Evolutionary conservation across 1,140 invertebrate species (phyloP).

Genomic region (Drosophila lacertosa): DNA sequence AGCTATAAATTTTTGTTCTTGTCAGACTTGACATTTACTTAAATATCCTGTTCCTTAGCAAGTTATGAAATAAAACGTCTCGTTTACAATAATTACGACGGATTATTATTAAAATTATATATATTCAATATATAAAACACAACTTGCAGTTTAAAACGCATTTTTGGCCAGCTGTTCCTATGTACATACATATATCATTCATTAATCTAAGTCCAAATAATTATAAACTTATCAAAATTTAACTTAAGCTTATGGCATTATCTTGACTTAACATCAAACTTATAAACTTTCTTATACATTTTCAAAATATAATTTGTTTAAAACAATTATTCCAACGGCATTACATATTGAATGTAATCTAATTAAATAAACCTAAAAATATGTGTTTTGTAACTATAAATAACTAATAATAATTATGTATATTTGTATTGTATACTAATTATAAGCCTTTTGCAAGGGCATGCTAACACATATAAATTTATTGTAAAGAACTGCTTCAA

Average conservation of each 20-base stretch:
- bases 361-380: background rate
- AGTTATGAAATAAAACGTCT: background rate
- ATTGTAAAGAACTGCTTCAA: slow-evolving; percentile 4
- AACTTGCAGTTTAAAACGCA: slow-evolving; percentile 1
- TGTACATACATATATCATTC: background rate
- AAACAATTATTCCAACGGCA: background rate
- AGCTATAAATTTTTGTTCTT: background rate
- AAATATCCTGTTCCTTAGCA: background rate
- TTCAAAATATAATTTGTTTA: no score
- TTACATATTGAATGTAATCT: background rate
- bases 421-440: slow-evolving; percentile 5
- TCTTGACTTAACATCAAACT: no score
- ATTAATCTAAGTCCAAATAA: background rate
- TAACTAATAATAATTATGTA: background rate
- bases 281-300: no score
- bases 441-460: background rate
- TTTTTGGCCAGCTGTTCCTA: slow-evolving; percentile 7
- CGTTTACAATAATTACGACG: background rate
- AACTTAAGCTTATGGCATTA: background rate
- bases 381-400: slow-evolving; percentile 1
- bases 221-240: background rate
- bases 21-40: background rate
- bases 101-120: background rate
- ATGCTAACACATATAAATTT: background rate
- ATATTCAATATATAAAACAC: background rate